A percentile compares a stretch with the other conserved stretches of the same genome.
Conservation (phyloP, 2,113 vertebrate genomes). For the Erinaceus europaeus region DNA sequence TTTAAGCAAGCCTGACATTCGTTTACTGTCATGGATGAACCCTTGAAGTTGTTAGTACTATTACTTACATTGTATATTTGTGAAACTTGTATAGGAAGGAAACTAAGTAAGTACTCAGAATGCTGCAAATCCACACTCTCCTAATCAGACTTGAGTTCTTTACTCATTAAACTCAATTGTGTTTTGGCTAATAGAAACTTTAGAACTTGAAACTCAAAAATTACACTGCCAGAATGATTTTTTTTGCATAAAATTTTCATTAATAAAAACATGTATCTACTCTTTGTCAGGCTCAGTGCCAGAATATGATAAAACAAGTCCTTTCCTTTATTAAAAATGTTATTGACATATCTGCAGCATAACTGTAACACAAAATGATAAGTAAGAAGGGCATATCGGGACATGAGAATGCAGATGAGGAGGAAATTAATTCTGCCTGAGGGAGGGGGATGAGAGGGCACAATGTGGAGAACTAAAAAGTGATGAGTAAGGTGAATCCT, state of each 20-base stretch:
- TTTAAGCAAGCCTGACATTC: not conserved
- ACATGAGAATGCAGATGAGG: not conserved
- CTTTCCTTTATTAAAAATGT: not conserved
- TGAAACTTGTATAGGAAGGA: not conserved
- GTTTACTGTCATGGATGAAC: not conserved
- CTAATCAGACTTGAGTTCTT: not conserved
- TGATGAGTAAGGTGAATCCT: not conserved
- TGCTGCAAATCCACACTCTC: not conserved
- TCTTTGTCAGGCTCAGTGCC: not conserved
- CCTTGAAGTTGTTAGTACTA: not conserved
- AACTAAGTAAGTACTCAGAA: not conserved
- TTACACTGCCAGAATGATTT: not conserved
- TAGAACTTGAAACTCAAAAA: not conserved
- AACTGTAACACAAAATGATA: not conserved
- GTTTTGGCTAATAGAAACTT: not conserved
- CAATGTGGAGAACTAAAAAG: not conserved
- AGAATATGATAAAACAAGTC: not conserved
- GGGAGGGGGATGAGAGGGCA: not conserved
- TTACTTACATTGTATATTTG: not conserved
- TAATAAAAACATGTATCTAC: not conserved
- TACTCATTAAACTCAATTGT: rapidly evolving
- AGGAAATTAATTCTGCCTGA: conserved; percentile 21
- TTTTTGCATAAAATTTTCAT: not conserved
- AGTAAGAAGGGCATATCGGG: not conserved
- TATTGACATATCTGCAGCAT: not conserved